Conservation (phyloP, 92 coral and sea anemone species). For the Phenganax marumi region DNA sequence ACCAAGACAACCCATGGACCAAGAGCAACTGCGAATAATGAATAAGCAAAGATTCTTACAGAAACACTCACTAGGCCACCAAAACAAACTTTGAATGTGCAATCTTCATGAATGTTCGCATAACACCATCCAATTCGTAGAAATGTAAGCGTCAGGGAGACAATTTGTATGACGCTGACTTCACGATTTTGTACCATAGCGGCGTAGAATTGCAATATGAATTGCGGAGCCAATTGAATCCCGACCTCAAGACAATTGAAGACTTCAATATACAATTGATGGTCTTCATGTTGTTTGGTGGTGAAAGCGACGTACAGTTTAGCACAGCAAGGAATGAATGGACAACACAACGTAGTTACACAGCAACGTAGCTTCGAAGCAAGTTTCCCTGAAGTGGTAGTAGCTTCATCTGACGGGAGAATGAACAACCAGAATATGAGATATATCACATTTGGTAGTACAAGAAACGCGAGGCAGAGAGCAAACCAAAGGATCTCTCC, state of each 20-base stretch:
- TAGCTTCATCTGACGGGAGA: constrained; percentile 21
- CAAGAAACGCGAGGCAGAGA: constrained; percentile 7
- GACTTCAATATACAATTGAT: constrained; percentile 29
- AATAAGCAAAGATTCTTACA: constrained; percentile 53
- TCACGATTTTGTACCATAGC: constrained; percentile 43
- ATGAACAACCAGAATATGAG: constrained; percentile 35
- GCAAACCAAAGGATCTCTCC: constrained; percentile 34
- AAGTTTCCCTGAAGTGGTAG: constrained; percentile 8
- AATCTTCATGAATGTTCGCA: constrained; percentile 41
- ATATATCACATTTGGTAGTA: constrained; percentile 23
- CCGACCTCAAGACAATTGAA: constrained; percentile 48
- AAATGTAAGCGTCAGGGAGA: constrained; percentile 53
- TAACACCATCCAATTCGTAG: constrained; percentile 52
- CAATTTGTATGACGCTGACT: constrained; percentile 51
- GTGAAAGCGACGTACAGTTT: constrained; percentile 25
- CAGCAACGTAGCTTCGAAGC: constrained; percentile 28
- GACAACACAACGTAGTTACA: constrained; percentile 18
- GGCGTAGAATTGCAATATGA: constrained; percentile 60
- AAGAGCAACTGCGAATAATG: constrained; percentile 51
- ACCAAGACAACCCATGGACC: constrained; percentile 57
- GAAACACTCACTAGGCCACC: constrained; percentile 44
- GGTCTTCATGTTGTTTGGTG: constrained; percentile 38
- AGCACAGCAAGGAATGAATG: constrained; percentile 34
- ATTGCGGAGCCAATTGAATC: constrained; percentile 58
- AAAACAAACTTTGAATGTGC: constrained; percentile 30